These are phyloP conservation scores for Pelecanoides urinatrix DNA, from an alignment of 2,113 vertebrate species.

Conservation along the genomic window DNA sequence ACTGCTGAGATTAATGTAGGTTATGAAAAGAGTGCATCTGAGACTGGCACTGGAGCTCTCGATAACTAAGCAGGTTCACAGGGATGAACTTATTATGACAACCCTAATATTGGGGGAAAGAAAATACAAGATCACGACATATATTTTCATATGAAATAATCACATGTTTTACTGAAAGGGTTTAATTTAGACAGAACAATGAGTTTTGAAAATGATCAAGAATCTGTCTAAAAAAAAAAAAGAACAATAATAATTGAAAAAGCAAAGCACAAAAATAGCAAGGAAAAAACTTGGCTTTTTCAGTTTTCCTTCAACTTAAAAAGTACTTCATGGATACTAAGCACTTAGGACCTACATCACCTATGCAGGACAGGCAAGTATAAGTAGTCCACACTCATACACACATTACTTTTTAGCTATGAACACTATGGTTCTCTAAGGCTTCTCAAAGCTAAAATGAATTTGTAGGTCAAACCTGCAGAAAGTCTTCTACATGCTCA, in stretches of 20 bases:
- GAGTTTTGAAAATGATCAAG: not conserved
- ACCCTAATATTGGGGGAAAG: not conserved
- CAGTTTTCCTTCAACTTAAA: not conserved
- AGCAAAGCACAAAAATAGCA: not conserved
- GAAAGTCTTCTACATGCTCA: not conserved
- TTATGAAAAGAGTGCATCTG: slow-evolving; percentile 18
- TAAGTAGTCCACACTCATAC: not conserved
- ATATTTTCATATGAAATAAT: not conserved
- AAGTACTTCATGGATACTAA: not conserved
- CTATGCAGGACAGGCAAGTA: not conserved
- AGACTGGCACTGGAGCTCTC: not conserved
- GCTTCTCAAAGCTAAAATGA: not conserved
- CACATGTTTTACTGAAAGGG: not conserved
- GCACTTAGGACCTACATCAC: not conserved
- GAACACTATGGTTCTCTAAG: not conserved
- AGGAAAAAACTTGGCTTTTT: not conserved
- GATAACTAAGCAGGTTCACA: not conserved
- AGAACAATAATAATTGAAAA: not conserved
- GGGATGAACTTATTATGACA: slow-evolving; percentile 1
- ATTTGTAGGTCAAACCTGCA: not conserved
- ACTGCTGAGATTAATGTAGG: not conserved
- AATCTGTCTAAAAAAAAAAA: not conserved
- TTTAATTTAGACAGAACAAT: not conserved
- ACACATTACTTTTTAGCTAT: not conserved
- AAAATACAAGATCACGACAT: not conserved